These are phyloP conservation scores for Machimus atricapillus DNA, from an alignment of 2,888 invertebrate species.

Conservation along the genomic window DNA sequence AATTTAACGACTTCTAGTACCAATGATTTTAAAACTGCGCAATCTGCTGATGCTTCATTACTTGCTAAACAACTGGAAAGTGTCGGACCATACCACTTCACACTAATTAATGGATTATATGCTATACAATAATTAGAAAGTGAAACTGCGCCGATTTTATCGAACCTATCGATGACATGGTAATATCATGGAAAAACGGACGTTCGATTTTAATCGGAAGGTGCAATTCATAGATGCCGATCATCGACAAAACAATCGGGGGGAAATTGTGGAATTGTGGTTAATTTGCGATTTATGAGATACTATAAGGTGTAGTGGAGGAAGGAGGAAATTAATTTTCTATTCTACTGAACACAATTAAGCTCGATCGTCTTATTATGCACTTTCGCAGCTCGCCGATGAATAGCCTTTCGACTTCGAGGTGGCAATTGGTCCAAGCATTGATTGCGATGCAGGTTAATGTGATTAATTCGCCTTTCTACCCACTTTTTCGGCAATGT, in stretches of 20 bases:
- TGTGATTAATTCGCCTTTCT: constrained; percentile 8
- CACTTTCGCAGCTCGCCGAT: background rate
- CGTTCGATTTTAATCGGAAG: background rate
- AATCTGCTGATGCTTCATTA: background rate
- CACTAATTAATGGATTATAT: background rate
- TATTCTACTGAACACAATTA: constrained; percentile 11
- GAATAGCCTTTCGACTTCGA: background rate
- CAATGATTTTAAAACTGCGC: background rate
- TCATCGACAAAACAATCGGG: background rate
- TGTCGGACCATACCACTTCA: background rate
- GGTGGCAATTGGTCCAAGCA: background rate
- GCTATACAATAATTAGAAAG: background rate
- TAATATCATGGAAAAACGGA: background rate
- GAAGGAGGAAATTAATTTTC: constrained; percentile 11
- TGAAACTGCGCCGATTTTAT: background rate
- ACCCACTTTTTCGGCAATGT: background rate
- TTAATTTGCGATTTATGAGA: background rate
- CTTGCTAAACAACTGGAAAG: background rate
- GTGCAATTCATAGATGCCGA: background rate
- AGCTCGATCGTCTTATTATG: background rate
- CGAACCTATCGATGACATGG: background rate
- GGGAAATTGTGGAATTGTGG: background rate
- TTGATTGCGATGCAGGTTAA: background rate
- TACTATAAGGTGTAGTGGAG: background rate
- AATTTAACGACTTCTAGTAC: background rate